Evolutionary conservation across 2,113 vertebrate genomes (phyloP), one percentile per base, ranked within the genome.

Genomic region (Bubalus kerabau): DNA sequence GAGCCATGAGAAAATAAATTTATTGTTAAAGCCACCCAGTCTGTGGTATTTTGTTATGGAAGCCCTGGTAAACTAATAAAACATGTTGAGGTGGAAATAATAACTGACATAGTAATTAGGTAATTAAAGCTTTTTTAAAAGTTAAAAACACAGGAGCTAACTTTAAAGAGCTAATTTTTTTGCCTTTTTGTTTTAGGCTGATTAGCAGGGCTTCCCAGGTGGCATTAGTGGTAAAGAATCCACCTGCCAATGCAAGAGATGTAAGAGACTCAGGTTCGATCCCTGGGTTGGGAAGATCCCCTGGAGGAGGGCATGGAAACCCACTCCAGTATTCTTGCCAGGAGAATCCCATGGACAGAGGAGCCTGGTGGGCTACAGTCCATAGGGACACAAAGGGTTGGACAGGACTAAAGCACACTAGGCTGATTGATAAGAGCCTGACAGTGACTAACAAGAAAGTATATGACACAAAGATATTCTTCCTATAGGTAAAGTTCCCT

Each of bases 11-110:
- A 78, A 91, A 90, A 78, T 36, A 80, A n/a, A 82, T 60, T 89
- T 89, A 48, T 28, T 30, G 21, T 88, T 86, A 60, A 64, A 90
- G 21, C 3, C 32, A 96, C 26, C 6, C 15, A 60, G 43, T 67
- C 16, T 91, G 54, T 52, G 6, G 24, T n/a, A 89, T 71, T 97
- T 83, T 90, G 36, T 76, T 89, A 40, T 62, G 16, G 17, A 32
- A 89, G 7, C 26, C 32, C 67, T 57, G 36, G 60, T 11, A 81
- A 92, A 57, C 30, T 11, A 95, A 56, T 14, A 50, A 11, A 95
- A 48, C 2, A 76, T 67, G 95, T 54, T 76, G 30, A 92, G 90
- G 78, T 82, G n/a, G 26, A 95, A 95, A 97, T 88, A 82, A 89
- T 28, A 91, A 36, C 15, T 78, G 56, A 48, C 40, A 52, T 48